Percentiles rank a stretch among this genome's conserved stretches.
Evolutionary conservation across 2,797 vertebrate species (phyloP).

Genomic region (Pangasius sanitwongsei): DNA sequence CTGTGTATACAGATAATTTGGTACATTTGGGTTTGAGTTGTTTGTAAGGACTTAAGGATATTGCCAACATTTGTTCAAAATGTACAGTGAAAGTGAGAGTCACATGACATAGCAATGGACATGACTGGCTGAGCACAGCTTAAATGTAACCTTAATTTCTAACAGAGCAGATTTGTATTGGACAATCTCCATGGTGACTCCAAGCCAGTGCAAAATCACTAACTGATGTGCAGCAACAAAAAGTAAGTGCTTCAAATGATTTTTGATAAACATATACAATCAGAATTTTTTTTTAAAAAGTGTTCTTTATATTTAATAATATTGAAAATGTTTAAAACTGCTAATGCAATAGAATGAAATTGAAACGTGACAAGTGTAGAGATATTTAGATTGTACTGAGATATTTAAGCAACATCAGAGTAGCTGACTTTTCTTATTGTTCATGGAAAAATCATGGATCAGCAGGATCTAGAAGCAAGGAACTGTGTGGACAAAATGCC

Average conservation of each 20-base stretch:
- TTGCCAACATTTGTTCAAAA: background rate
- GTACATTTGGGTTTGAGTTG: background rate
- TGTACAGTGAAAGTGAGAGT: background rate
- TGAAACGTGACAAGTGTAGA: background rate
- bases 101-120: conserved; percentile 20
- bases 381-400: background rate
- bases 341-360: background rate
- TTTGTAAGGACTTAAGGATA: background rate
- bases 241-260: conserved; percentile 9
- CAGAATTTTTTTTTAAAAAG: background rate
- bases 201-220: conserved; percentile 28
- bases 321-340: background rate
- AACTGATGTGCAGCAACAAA: conserved; percentile 15
- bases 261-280: background rate
- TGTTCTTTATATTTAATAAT: background rate
- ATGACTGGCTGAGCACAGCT: conserved; percentile 34
- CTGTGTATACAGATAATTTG: background rate
- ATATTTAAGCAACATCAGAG: background rate
- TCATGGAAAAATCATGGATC: background rate
- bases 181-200: conserved; percentile 72
- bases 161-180: conserved; percentile 72
- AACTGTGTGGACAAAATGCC: conserved; percentile 70
- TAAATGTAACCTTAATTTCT: conserved; percentile 69
- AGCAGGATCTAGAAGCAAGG: conserved; percentile 19
- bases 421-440: conserved; percentile 16